These are phyloP conservation scores for Caenorhabditis parvicauda DNA, from an alignment of 2,888 invertebrate species.

Conservation along the genomic window DNA sequence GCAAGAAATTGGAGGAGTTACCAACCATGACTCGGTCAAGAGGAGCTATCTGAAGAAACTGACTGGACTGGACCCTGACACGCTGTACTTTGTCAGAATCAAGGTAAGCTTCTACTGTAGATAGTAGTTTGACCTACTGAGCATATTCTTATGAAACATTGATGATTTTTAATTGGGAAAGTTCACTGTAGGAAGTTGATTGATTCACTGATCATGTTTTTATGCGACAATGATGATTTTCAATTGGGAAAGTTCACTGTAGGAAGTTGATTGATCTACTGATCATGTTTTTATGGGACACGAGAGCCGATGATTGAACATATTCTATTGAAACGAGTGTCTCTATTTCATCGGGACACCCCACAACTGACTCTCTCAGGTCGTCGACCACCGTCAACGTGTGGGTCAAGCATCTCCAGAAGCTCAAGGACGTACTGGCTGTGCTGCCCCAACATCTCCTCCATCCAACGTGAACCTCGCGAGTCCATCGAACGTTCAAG, in stretches of 20 bases:
- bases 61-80: constrained; percentile 63
- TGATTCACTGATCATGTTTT: too few relatives aligned
- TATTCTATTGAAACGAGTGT: background rate
- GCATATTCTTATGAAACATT: too few relatives aligned
- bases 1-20: constrained; percentile 56
- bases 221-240: too few relatives aligned
- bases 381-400: constrained; percentile 56
- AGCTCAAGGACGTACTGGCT: constrained; percentile 61
- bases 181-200: too few relatives aligned
- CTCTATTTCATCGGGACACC: background rate
- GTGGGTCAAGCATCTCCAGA: constrained; percentile 60
- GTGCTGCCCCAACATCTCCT: constrained; percentile 59
- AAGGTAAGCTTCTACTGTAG: too few relatives aligned
- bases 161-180: too few relatives aligned
- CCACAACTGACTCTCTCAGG: constrained; percentile 21
- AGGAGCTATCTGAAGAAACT: constrained; percentile 60
- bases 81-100: constrained; percentile 65
- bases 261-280: too few relatives aligned
- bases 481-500: constrained; percentile 52
- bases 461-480: constrained; percentile 56
- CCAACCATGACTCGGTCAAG: constrained; percentile 55
- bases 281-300: too few relatives aligned
- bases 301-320: too few relatives aligned
- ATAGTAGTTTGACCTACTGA: too few relatives aligned
- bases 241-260: too few relatives aligned